A percentile compares a stretch with the other conserved stretches of the same genome.
phyloP scores from a whole-genome alignment of 2,113 vertebrate species.

The Syngnathus typhle region DNA sequence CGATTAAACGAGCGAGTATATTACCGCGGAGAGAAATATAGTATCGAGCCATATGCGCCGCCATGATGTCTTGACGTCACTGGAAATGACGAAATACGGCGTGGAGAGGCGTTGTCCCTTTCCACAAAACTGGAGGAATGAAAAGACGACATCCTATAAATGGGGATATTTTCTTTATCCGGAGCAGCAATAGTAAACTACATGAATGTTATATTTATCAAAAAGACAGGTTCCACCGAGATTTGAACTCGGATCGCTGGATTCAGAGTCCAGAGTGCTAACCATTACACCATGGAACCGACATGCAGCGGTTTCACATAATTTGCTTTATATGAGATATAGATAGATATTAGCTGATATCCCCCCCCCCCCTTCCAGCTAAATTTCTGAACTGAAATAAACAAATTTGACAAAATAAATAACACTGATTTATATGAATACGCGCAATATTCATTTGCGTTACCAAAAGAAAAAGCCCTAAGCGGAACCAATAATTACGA shows the following conservation, averaged over 20 bases:
- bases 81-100: neutral
- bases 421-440: neutral
- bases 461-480: neutral
- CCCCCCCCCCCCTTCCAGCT: too few species aligned
- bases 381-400: too few species aligned
- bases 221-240: slow-evolving; percentile 67
- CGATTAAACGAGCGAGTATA: neutral
- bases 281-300: slow-evolving; percentile 80
- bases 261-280: slow-evolving; percentile 83
- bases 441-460: neutral
- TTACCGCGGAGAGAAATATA: slow-evolving; percentile 27
- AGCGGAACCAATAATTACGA: slow-evolving; percentile 14
- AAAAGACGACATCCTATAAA: neutral
- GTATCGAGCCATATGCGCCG: slow-evolving; percentile 29
- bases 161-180: too few species aligned
- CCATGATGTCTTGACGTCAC: slow-evolving; percentile 58
- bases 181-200: too few species aligned
- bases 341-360: too few species aligned
- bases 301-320: neutral
- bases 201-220: too few species aligned
- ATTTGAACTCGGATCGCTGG: slow-evolving; percentile 78
- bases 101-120: neutral
- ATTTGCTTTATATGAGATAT: too few species aligned
- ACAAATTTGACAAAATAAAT: too few species aligned
- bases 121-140: neutral